Base-by-base conservation (phyloP, 1,140 invertebrate species). In the Drosophila miranda region DNA sequence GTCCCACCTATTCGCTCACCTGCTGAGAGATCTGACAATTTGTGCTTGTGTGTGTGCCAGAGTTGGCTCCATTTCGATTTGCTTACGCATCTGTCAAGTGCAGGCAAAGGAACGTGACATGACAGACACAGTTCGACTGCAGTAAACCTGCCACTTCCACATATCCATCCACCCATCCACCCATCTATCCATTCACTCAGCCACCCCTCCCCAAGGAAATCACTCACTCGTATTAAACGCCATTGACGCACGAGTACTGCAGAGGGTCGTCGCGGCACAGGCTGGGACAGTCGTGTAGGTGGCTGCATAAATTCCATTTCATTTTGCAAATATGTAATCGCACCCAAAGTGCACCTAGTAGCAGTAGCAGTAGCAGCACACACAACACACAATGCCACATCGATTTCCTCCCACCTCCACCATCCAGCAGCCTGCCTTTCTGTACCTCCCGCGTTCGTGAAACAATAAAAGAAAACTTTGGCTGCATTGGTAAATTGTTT, bases 321-420 rank as follows among this genome's bases (percentile, higher is more conserved):
- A 81, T 81, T 88, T 87, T 57, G 71, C 83, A 88, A 88, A 82
- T 87, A 76, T 84, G 75, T 74, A 84, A 89, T 89, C 71, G 71
- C 55, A 71, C 74, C 60, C 51, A 75, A 81, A 78, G 67, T 88
- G 78, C 68, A 26, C 4, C 23, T 0, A 38, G 11, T 13, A 5
- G 34, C 34, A 13, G 11, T 13, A 13, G 11, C 11, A 30, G 28
- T 8, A 13, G 34, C 11, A 34, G 55, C 71, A 62, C 75, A 67
- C 28, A 67, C 28, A 30, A 8, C 7, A 30, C 7, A 30, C 34
- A 67, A 44, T 48, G 45, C 60, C 60, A 69, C 63, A 67, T 62
- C 70, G 60, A 74, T 56, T 66, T 23, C 43, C 61, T 4, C 3
- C 11, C 11, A 3, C 11, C 8, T 11, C 3, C 3, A 11, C 34